Evolutionary conservation across 1,140 invertebrate species (phyloP).

Genomic region (Pteromalus puparum): DNA sequence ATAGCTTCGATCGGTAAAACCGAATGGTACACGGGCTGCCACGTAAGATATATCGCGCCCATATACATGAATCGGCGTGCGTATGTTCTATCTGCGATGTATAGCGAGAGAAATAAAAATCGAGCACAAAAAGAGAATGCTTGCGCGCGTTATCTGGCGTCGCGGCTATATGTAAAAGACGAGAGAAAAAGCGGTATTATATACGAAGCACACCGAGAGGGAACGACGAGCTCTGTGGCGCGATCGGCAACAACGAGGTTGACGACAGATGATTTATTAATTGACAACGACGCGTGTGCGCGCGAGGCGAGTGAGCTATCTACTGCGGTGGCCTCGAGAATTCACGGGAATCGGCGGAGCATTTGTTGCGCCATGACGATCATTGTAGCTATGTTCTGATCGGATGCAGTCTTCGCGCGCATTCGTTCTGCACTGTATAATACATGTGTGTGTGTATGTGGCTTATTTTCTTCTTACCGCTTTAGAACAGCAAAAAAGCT

Average conservation of each 20-base stretch:
- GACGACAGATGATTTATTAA: constrained; percentile 51
- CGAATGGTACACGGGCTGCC: too few species aligned
- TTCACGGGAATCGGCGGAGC: background rate
- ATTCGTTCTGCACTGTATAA: too few species aligned
- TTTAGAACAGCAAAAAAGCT: too few species aligned
- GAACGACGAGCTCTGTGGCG: background rate
- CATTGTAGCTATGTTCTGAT: background rate
- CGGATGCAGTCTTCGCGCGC: too few species aligned
- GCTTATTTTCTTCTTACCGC: too few species aligned
- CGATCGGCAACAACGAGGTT: constrained; percentile 37
- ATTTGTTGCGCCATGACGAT: background rate
- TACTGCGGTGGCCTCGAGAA: background rate
- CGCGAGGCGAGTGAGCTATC: background rate
- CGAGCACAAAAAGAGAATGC: background rate
- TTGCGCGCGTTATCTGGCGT: constrained; percentile 1
- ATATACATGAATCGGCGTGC: background rate
- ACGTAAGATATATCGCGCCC: too few species aligned
- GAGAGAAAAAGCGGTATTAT: background rate
- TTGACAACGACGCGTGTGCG: constrained; percentile 30
- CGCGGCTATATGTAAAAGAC: background rate
- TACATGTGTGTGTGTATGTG: too few species aligned
- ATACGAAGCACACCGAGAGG: background rate
- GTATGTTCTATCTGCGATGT: background rate
- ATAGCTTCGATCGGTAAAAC: too few species aligned
- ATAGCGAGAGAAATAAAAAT: background rate